phyloP scores from a whole-genome alignment of 2,888 invertebrate species.

The Leptogaster cylindrica region DNA sequence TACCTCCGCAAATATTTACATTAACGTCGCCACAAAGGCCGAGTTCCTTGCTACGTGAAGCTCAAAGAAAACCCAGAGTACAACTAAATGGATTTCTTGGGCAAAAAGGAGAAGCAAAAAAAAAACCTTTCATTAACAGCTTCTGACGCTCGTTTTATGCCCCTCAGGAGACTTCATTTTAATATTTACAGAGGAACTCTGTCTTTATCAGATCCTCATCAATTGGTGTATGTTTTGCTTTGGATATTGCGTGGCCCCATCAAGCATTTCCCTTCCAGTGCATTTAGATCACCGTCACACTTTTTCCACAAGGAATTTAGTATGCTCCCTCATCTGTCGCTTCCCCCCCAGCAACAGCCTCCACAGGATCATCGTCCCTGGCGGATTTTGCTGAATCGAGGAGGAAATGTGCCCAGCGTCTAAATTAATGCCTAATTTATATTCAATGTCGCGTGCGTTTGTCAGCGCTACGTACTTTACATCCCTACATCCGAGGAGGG shows the following conservation, averaged over 20 bases:
- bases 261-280: not conserved
- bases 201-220: conserved; percentile 33
- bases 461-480: conserved; percentile 16
- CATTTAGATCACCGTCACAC: too few species aligned
- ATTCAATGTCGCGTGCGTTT: conserved; percentile 28
- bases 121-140: conserved; percentile 32
- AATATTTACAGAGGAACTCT: conserved; percentile 29
- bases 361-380: conserved; percentile 22
- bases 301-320: too few species aligned
- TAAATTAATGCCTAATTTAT: conserved; percentile 35
- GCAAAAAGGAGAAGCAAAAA: too few species aligned
- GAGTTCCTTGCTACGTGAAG: not conserved
- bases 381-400: not conserved
- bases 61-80: conserved; percentile 1
- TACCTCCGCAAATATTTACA: conserved; percentile 28
- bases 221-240: conserved; percentile 23
- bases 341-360: conserved; percentile 12
- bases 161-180: conserved; percentile 26
- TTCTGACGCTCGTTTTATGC: conserved; percentile 12
- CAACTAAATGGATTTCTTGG: conserved; percentile 24
- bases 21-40: conserved; percentile 20
- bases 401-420: conserved; percentile 20
- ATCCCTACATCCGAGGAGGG: conserved; percentile 1
- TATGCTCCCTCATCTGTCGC: too few species aligned
- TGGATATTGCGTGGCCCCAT: conserved; percentile 14